Percentiles rank a stretch among this genome's conserved stretches.
phyloP scores from a whole-genome alignment of 2,888 invertebrate species.

The Caenorhabditis uteleia region DNA sequence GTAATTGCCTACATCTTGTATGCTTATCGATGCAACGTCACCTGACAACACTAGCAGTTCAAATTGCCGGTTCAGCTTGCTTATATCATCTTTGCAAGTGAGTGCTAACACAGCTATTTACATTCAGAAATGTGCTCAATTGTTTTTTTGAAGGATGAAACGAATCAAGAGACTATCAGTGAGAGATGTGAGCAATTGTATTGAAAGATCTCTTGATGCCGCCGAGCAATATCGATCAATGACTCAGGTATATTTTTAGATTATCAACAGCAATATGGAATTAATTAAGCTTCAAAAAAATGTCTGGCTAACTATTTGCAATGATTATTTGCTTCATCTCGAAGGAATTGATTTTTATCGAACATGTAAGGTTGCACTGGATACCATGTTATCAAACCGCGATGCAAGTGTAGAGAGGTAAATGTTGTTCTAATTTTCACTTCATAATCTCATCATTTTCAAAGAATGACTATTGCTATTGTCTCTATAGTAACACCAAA shows the following conservation, averaged over 20 bases:
- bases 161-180: slow-evolving; percentile 43
- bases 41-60: slow-evolving; percentile 43
- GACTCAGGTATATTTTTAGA: slow-evolving; percentile 25
- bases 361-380: slow-evolving; percentile 79
- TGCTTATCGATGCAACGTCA: slow-evolving; percentile 51
- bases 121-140: background rate
- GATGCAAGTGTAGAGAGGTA: slow-evolving; percentile 52
- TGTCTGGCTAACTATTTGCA: slow-evolving; percentile 78
- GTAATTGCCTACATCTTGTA: slow-evolving; percentile 43
- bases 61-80: slow-evolving; percentile 59
- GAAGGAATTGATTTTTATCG: slow-evolving; percentile 74
- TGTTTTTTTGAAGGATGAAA: slow-evolving; percentile 47
- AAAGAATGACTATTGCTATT: slow-evolving; percentile 82
- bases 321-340: slow-evolving; percentile 80
- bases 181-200: slow-evolving; percentile 43
- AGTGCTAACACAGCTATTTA: slow-evolving; percentile 9
- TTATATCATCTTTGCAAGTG: slow-evolving; percentile 60
- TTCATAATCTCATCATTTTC: slow-evolving; percentile 68
- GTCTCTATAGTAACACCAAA: slow-evolving; percentile 78
- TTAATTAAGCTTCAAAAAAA: slow-evolving; percentile 52
- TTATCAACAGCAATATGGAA: background rate
- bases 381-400: slow-evolving; percentile 73
- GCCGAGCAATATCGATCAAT: slow-evolving; percentile 46
- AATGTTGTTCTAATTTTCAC: background rate
- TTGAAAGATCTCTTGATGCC: slow-evolving; percentile 55